These are phyloP conservation scores for Isotomurus palustris DNA, from an alignment of 2,888 invertebrate genomes.

Conservation along the genomic window DNA sequence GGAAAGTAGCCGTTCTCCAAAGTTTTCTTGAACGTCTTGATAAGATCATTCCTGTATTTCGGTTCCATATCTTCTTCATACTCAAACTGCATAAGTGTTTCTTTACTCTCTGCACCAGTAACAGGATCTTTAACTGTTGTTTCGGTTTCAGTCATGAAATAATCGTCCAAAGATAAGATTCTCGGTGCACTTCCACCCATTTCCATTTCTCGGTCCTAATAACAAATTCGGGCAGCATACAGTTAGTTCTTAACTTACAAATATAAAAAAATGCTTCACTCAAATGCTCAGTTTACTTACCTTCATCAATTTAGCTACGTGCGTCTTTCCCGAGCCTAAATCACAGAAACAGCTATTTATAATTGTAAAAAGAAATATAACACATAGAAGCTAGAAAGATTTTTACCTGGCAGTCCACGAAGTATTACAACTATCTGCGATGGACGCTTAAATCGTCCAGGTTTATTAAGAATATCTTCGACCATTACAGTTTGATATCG, in stretches of 20 bases:
- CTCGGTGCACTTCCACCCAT: slow-evolving; percentile 78
- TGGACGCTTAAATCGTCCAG: slow-evolving; percentile 75
- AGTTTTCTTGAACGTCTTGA: slow-evolving; percentile 85
- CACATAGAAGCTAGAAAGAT: neutral
- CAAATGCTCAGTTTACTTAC: slow-evolving; percentile 51
- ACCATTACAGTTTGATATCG: slow-evolving; percentile 56
- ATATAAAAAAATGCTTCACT: neutral
- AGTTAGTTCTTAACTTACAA: neutral
- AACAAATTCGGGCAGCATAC: neutral
- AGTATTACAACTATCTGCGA: slow-evolving; percentile 77
- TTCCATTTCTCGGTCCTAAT: slow-evolving; percentile 66
- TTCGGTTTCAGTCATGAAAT: slow-evolving; percentile 85
- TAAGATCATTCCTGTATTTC: slow-evolving; percentile 71
- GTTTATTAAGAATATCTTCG: slow-evolving; percentile 75
- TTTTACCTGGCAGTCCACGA: slow-evolving; percentile 87
- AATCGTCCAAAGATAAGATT: slow-evolving; percentile 90
- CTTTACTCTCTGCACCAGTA: slow-evolving; percentile 64
- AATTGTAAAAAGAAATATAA: too few species aligned
- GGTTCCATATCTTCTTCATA: slow-evolving; percentile 80
- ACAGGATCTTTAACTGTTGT: slow-evolving; percentile 64
- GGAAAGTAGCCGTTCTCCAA: slow-evolving; percentile 84
- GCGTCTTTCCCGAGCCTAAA: slow-evolving; percentile 93
- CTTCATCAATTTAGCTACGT: slow-evolving; percentile 81
- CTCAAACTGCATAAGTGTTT: slow-evolving; percentile 74
- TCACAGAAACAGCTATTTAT: too few species aligned